A percentile compares a stretch with the other conserved stretches of the same genome.
Evolutionary conservation across 2,113 vertebrate genomes (phyloP).

Genomic region (Sceloporus undulatus): DNA sequence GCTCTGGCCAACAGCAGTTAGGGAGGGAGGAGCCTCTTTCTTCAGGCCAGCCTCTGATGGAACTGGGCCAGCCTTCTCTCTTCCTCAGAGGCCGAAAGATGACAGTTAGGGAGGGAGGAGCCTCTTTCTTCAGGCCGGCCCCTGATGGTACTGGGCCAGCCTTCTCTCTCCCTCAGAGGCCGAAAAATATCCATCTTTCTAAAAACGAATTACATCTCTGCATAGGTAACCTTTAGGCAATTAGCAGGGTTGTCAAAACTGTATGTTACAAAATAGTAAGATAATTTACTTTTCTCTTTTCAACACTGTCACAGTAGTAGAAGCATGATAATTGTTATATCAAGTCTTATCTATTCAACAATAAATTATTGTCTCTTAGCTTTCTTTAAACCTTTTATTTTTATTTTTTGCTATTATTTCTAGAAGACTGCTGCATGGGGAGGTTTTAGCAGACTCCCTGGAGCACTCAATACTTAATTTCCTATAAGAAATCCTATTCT

Average conservation of each 20-base stretch:
- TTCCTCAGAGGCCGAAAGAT: too few species aligned
- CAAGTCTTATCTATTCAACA: not conserved
- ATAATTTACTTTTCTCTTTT: not conserved
- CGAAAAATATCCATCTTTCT: not conserved
- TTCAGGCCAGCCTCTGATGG: too few species aligned
- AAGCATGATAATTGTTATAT: not conserved
- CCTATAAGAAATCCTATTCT: constrained; percentile 3
- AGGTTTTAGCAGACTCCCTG: constrained; percentile 36
- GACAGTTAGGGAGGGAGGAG: too few species aligned
- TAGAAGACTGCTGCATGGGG: not conserved
- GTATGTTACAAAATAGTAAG: constrained; percentile 9
- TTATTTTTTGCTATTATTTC: constrained; percentile 26
- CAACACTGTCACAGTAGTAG: not conserved
- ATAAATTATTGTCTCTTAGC: not conserved
- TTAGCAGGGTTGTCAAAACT: not conserved
- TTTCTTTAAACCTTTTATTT: constrained; percentile 25
- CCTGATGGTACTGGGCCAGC: too few species aligned
- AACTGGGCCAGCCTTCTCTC: too few species aligned
- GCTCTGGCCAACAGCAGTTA: too few species aligned
- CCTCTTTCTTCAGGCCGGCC: too few species aligned
- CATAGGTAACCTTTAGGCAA: not conserved
- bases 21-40: too few species aligned
- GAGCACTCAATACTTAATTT: not conserved
- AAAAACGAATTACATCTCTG: not conserved
- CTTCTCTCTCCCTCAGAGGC: too few species aligned